Conservation (phyloP, 2,113 vertebrate genomes). For the Empidonax alnorum region DNA sequence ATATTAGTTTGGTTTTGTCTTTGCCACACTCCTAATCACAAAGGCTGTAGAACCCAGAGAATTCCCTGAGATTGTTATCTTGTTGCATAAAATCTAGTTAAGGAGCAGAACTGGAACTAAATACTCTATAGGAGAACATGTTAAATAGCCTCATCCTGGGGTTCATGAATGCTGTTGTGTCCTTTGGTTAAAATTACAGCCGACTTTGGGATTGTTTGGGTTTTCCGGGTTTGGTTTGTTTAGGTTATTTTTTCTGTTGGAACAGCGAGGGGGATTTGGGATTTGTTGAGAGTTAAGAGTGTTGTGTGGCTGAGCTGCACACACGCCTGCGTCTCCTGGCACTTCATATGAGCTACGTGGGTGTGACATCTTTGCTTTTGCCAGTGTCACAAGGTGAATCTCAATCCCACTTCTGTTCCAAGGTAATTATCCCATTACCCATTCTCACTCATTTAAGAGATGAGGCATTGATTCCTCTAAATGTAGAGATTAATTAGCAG, state of each 20-base stretch:
- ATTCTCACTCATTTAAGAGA: background rate
- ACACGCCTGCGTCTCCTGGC: background rate
- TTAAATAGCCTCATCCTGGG: background rate
- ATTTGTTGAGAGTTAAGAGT: background rate
- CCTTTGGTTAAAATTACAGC: background rate
- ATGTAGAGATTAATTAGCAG: background rate
- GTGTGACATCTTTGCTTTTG: background rate
- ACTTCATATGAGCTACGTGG: rapidly evolving
- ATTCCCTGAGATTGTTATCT: background rate
- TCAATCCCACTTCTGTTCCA: background rate
- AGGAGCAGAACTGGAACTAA: background rate
- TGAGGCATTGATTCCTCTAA: background rate
- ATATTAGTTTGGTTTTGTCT: background rate
- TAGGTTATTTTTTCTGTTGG: background rate
- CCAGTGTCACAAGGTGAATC: background rate
- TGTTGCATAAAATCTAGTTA: background rate
- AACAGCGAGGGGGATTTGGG: background rate
- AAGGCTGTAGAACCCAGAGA: background rate
- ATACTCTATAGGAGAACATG: background rate
- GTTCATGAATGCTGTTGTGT: background rate
- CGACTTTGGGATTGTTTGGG: background rate
- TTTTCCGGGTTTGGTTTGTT: background rate
- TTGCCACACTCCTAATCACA: background rate
- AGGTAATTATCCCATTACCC: background rate
- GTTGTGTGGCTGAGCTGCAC: background rate